Base-by-base conservation (phyloP, 2,888 invertebrate genomes). In the Homarus gammarus region DNA sequence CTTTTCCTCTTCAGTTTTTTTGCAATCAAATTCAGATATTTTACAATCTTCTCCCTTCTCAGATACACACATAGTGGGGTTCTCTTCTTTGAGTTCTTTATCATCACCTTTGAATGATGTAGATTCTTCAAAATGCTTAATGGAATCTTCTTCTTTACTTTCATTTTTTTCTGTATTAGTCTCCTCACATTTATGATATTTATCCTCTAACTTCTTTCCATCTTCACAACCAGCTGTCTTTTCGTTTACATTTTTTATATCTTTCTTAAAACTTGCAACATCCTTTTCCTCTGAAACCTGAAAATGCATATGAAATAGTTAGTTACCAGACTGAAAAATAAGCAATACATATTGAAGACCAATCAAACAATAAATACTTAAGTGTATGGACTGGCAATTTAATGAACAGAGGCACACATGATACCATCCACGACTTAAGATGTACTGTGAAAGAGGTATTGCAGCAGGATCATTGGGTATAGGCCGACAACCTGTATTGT, bases 21-120 rank as follows among this genome's bases (percentile, higher is more conserved):
- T 27, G 31, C 3, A 64, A 12, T 64, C 64, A 27, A 10, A 27
- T 27, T 64, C 64, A 27, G 64, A 27, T 22, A 27, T 75, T 27
- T 75, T 75, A n/a, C 38, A 44, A 27, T 75, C 75, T 10, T 75
- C 49, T 27, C 44, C 31, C 44, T 36, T 75, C 1, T 18, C 44
- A 10, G 44, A 8, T 0, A 44, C 75, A 75, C 49, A 31, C 10
- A 36, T 10, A 27, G 12, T 31, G 33, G 31, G 75, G 44, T 75
- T 75, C 31, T 75, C 75, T 44, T 44, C 44, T 31, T 75, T 49
- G 40, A 75, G 12, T 18, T 61, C 64, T 40, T 81, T 81, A 18
- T 64, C 81, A 27, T 81, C 81, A 12, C 38, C 22, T 33, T 81
- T 61, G n/a, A 77, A 44, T 44, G 33, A 44, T 77, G 40, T 44